Evolutionary conservation across 2,888 invertebrate genomes (phyloP).

Genomic region (Noctua janthe): DNA sequence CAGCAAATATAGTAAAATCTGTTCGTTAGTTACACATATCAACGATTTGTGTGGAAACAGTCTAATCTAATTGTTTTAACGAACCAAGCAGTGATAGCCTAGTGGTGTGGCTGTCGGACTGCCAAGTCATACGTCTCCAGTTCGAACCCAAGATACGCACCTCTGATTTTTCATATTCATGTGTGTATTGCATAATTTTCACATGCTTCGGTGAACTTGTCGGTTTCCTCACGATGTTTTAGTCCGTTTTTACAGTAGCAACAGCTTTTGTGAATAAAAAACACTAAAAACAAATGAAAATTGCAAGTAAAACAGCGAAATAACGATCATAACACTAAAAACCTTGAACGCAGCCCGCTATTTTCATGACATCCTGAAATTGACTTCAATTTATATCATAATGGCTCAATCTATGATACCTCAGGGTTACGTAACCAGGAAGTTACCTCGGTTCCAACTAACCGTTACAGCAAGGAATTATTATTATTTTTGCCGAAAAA

Average conservation of each 20-base stretch:
- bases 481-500: not conserved
- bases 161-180: no score
- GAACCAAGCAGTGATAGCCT: no score
- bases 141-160: no score
- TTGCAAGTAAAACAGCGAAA: no score
- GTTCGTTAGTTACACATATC: constrained; percentile 9
- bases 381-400: not conserved
- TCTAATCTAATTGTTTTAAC: not conserved
- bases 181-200: no score
- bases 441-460: not conserved
- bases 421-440: not conserved
- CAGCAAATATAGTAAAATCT: constrained; percentile 38
- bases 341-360: not conserved
- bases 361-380: not conserved
- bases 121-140: no score
- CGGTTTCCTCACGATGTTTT: no score
- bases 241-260: no score
- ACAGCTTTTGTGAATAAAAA: no score
- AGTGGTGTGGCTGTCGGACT: no score
- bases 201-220: no score
- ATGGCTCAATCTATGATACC: not conserved
- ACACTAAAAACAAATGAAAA: no score
- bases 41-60: constrained; percentile 18
- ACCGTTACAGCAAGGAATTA: not conserved
- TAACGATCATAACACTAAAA: not conserved